These are phyloP conservation scores for Drusus annulatus DNA, from an alignment of 1,140 invertebrate genomes.

Conservation along the genomic window DNA sequence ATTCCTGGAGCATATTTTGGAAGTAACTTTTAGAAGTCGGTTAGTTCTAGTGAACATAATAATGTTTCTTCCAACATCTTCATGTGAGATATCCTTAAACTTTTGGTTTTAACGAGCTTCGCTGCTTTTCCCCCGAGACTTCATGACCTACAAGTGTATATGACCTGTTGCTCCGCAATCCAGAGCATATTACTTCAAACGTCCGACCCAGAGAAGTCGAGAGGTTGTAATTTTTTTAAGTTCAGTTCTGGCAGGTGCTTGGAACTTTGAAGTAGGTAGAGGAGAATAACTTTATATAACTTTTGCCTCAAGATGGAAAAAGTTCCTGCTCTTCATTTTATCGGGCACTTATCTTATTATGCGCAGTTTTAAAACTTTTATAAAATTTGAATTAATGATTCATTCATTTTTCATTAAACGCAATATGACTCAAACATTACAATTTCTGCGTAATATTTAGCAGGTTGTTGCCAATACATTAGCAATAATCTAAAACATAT, in stretches of 20 bases:
- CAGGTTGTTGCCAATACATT: not conserved
- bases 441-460: not conserved
- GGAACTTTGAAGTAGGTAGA: not conserved
- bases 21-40: not conserved
- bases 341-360: not conserved
- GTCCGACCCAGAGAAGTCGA: not conserved
- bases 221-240: conserved; percentile 11
- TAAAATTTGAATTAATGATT: not conserved
- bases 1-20: not conserved
- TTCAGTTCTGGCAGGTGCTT: not conserved
- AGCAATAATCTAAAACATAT: not conserved
- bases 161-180: not conserved
- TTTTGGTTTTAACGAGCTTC: not conserved
- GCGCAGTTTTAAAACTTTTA: too few relatives aligned
- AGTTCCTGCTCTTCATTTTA: not conserved
- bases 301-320: not conserved
- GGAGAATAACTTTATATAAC: not conserved
- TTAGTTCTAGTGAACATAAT: not conserved
- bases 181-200: not conserved
- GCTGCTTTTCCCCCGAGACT: not conserved
- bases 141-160: not conserved
- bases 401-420: too few relatives aligned
- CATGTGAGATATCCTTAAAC: not conserved
- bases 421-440: not conserved
- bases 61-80: not conserved